Evolutionary conservation across 2,888 invertebrate genomes (phyloP), one percentile per base, ranked within the genome.

Genomic region (Orthonychiurus folsomi): DNA sequence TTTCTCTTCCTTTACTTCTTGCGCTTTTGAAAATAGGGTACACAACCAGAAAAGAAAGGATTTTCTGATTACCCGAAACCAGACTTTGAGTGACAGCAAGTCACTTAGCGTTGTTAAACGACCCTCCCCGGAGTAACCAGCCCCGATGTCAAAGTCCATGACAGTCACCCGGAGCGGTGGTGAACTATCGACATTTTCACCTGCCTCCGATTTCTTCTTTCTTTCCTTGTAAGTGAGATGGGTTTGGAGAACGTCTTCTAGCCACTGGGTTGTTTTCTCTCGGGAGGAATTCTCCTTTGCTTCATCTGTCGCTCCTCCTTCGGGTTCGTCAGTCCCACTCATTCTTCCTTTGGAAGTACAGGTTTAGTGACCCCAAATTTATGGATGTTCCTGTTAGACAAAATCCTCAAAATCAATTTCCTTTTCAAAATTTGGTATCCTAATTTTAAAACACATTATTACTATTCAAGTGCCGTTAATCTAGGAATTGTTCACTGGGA

Each of bases 261-360:
- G 52, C 72, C 72, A 72, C 55, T 71, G 72, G 25, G 70, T 71
- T 2, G 72, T 72, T 60, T 70, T 71, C 61, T 72, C 72, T 57
- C 70, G 59, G 12, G 72, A 70, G 53, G 67, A 50, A 55, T 50
- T 65, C 47, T 23, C 52, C 37, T 37, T 37, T 9, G 37, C 37
- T 37, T 37, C 37, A 5, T 5, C 37, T 9, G 5, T 15, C 37
- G 15, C 37, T 37, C n/a, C n/a, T n/a, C n/a, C n/a, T n/a, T n/a
- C n/a, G n/a, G n/a, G n/a, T n/a, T n/a, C n/a, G n/a, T n/a, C n/a
- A n/a, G n/a, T n/a, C n/a, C n/a, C n/a, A n/a, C n/a, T n/a, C n/a
- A n/a, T n/a, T n/a, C n/a, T n/a, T n/a, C n/a, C n/a, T n/a, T n/a
- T n/a, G n/a, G n/a, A n/a, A n/a, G n/a, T n/a, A n/a, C n/a, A n/a